phyloP scores from a whole-genome alignment of 2,113 vertebrate genomes.

The Urocitellus parryii region DNA sequence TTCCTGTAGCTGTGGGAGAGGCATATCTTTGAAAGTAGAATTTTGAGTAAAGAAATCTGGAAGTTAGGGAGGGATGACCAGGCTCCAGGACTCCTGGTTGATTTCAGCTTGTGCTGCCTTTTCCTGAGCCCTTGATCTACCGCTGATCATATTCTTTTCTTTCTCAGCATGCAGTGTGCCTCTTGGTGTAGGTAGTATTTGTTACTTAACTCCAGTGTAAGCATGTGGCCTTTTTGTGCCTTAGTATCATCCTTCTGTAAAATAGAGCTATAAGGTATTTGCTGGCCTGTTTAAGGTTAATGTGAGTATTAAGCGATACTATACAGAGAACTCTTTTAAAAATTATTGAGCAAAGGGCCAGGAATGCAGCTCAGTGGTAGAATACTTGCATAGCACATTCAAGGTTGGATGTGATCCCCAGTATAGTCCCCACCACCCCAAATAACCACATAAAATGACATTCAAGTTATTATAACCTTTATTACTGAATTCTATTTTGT shows the following conservation, averaged over 20 bases:
- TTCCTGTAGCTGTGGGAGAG: constrained; percentile 22
- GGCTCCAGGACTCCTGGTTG: background rate
- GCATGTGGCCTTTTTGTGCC: background rate
- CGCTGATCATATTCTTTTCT: background rate
- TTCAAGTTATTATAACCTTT: background rate
- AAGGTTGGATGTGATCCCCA: no score
- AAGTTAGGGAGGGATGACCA: background rate
- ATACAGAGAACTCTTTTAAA: constrained; percentile 19
- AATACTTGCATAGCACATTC: background rate
- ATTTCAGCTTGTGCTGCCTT: background rate
- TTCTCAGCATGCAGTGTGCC: background rate
- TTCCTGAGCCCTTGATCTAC: background rate
- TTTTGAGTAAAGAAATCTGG: constrained; percentile 55
- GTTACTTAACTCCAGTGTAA: background rate
- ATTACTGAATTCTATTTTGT: constrained; percentile 37
- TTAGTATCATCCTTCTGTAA: background rate
- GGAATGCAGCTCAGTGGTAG: background rate
- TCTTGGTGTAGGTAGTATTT: background rate
- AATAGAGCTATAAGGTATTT: background rate
- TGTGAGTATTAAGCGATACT: background rate
- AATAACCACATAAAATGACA: background rate
- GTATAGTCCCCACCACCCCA: no score
- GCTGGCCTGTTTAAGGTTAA: background rate
- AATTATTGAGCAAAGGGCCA: background rate
- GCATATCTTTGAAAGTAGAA: constrained; percentile 48